Evolutionary conservation across 2,797 vertebrate genomes (phyloP).

Genomic region (Phoeniculus purpureus): DNA sequence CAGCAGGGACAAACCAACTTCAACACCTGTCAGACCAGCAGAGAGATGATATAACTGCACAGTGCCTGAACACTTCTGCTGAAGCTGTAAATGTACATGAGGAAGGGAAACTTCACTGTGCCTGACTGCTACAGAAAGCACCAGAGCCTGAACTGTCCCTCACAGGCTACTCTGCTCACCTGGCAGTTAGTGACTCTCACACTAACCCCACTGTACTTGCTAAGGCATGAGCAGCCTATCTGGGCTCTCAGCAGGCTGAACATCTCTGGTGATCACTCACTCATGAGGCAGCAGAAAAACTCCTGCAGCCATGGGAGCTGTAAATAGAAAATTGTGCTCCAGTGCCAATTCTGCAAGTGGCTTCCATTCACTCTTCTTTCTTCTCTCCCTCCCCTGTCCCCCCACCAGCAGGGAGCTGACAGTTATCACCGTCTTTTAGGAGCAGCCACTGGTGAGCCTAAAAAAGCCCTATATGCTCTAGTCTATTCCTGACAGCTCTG

Average conservation of each 20-base stretch:
- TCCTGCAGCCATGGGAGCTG: not conserved
- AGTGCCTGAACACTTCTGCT: accelerated
- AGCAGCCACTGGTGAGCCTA: not conserved
- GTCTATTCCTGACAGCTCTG: not conserved
- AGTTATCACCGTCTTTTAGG: not conserved
- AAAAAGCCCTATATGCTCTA: not conserved
- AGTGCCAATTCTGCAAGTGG: not conserved
- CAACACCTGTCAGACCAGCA: not conserved
- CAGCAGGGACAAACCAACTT: not conserved
- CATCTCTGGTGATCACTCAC: accelerated
- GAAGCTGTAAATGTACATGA: accelerated
- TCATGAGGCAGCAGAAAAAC: not conserved
- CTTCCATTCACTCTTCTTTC: not conserved
- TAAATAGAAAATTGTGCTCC: not conserved
- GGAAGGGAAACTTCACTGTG: not conserved
- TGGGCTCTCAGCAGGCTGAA: not conserved
- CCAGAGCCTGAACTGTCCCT: not conserved
- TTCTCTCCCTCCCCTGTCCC: not conserved
- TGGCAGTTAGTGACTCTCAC: not conserved
- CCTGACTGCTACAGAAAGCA: not conserved
- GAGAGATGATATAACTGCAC: accelerated
- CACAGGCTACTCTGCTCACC: not conserved
- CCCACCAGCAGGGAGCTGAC: not conserved
- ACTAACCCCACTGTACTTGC: accelerated
- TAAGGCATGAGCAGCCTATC: accelerated